Evolutionary conservation across 2,888 invertebrate species (phyloP), one percentile per base, ranked within the genome.

Genomic region (Sinopyrophorus schimmeli): DNA sequence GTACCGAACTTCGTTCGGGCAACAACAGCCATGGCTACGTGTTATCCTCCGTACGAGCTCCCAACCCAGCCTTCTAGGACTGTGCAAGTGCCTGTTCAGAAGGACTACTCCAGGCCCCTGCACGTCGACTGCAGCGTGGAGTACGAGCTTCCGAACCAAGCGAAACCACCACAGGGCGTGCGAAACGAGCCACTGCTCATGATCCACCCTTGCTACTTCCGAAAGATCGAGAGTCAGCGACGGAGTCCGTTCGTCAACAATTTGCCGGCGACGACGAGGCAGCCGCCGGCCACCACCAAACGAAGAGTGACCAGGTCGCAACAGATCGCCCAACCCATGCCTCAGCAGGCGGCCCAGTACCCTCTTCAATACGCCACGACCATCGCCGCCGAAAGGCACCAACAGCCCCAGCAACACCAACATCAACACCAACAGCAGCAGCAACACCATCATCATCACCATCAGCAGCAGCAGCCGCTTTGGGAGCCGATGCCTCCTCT

Each of bases 61-160:
- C 63, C 73, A 71, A 74, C 62, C 63, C 42, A 50, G 72, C 75
- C 73, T 72, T 76, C 76, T 72, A 76, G 76, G 67, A 66, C 64
- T 66, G 66, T 69, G 64, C 64, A 60, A 64, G 69, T 64, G 55
- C 61, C 61, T 43, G 77, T 79, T 65, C 81, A 82, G 73, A 89
- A 89, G 78, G 89, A 91, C 75, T 90, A 88, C 77, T 85, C 85
- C 73, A 83, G 88, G 75, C 90, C 90, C 68, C 79, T 91, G 72
- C 89, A 90, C 78, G 91, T 91, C 73, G 91, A 91, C 76, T 90
- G 90, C 78, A 89, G 89, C 78, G 90, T 91, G 67, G 91, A 91
- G 77, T 91, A 91, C 80, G 91, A 91, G 79, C 79, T 91, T 74
- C 90, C 90, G 68, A 90, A 89, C 74, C 87, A 89, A 77, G 89